phyloP scores from a whole-genome alignment of 2,113 vertebrate genomes.

The Mirounga angustirostris region DNA sequence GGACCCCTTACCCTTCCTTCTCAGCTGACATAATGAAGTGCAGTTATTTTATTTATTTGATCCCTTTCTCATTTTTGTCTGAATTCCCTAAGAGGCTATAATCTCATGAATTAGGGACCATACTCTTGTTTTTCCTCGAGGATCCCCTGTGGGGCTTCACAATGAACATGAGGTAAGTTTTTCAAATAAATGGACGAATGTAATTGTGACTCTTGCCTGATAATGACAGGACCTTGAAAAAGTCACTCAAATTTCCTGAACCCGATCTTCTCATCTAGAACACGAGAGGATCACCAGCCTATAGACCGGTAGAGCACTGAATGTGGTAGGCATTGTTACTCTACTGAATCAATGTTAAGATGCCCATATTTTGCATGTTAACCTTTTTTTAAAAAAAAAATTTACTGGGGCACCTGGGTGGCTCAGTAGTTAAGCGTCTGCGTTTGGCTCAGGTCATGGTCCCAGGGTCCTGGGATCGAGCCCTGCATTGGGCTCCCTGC shows the following conservation, averaged over 20 bases:
- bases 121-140: background rate
- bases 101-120: no score
- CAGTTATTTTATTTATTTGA: background rate
- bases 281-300: background rate
- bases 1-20: background rate
- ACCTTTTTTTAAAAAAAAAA: background rate
- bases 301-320: accelerated
- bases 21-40: no score
- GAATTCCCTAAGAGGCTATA: background rate
- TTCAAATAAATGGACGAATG: background rate
- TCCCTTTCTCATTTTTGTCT: background rate
- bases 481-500: no score
- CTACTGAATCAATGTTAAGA: background rate
- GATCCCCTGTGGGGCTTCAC: background rate
- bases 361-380: background rate
- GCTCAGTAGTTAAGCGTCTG: no score
- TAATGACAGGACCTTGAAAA: background rate
- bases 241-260: background rate
- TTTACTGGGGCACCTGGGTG: background rate
- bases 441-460: no score
- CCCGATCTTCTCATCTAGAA: background rate
- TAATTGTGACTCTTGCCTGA: background rate
- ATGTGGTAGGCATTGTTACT: accelerated
- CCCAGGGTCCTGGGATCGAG: no score
- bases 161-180: background rate